Percentiles rank a stretch among this genome's conserved stretches.
Conservation (phyloP, 1,140 invertebrate genomes). For the Cotesia vestalis region DNA sequence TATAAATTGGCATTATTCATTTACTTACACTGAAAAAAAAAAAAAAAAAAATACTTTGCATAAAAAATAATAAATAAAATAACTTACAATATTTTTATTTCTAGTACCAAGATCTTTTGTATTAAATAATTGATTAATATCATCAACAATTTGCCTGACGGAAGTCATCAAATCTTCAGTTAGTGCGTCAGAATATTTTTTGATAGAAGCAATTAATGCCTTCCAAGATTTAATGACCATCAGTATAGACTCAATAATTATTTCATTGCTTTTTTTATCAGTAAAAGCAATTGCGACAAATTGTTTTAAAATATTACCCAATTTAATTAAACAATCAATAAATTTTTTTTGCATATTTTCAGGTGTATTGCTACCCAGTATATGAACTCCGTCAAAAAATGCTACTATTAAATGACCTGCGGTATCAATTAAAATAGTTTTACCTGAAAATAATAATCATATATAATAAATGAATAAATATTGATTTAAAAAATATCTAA, state of each 20-base stretch:
- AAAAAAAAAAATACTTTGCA: neutral
- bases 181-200: too few relatives aligned
- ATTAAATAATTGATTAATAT: neutral
- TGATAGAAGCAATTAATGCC: too few relatives aligned
- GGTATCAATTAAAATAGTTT: conserved; percentile 38
- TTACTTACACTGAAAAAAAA: neutral
- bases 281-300: conserved; percentile 37
- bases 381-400: conserved; percentile 45
- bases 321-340: conserved; percentile 42
- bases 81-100: conserved; percentile 19
- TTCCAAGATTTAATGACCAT: conserved; percentile 43
- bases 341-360: conserved; percentile 46
- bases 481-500: conserved; percentile 12
- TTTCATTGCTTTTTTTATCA: conserved; percentile 27
- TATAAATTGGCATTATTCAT: neutral
- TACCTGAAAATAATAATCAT: conserved; percentile 43
- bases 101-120: neutral
- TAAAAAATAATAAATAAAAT: neutral
- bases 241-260: conserved; percentile 40
- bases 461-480: conserved; percentile 26
- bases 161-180: neutral
- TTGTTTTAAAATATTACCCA: conserved; percentile 43
- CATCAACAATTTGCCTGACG: neutral
- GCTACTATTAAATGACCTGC: conserved; percentile 45
- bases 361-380: conserved; percentile 45